Conservation (phyloP, 2,113 vertebrate species). For the Oncorhynchus tshawytscha region DNA sequence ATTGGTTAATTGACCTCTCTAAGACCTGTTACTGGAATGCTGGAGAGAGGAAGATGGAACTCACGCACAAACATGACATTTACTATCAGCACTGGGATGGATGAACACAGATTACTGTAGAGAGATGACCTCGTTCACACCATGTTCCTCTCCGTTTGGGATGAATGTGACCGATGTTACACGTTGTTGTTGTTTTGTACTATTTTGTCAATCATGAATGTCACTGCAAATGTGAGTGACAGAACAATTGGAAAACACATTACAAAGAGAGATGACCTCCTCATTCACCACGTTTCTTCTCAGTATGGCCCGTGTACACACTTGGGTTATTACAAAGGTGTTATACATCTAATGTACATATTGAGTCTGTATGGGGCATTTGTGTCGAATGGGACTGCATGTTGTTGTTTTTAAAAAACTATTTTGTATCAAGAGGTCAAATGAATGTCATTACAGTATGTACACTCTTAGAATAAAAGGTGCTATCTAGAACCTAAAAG, state of each 20-base stretch:
- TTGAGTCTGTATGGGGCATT: too few relatives aligned
- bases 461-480: too few relatives aligned
- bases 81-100: conserved; percentile 49
- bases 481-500: too few relatives aligned
- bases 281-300: conserved; percentile 21
- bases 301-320: too few relatives aligned
- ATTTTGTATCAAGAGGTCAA: too few relatives aligned
- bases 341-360: too few relatives aligned
- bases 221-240: background rate
- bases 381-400: too few relatives aligned
- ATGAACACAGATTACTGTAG: conserved; percentile 11
- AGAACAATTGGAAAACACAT: conserved; percentile 40
- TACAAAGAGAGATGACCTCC: conserved; percentile 27
- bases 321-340: too few relatives aligned
- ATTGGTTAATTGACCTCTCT: conserved; percentile 74
- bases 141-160: background rate
- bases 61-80: conserved; percentile 49
- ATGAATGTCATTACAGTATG: too few relatives aligned
- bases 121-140: background rate
- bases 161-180: background rate
- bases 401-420: too few relatives aligned
- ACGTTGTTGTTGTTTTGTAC: background rate
- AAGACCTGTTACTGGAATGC: conserved; percentile 75
- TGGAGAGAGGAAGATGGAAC: conserved; percentile 46
- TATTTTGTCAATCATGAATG: too few relatives aligned